Base-by-base conservation (phyloP, 2,888 invertebrate species). In the Cremastobaeus sp. region DNA sequence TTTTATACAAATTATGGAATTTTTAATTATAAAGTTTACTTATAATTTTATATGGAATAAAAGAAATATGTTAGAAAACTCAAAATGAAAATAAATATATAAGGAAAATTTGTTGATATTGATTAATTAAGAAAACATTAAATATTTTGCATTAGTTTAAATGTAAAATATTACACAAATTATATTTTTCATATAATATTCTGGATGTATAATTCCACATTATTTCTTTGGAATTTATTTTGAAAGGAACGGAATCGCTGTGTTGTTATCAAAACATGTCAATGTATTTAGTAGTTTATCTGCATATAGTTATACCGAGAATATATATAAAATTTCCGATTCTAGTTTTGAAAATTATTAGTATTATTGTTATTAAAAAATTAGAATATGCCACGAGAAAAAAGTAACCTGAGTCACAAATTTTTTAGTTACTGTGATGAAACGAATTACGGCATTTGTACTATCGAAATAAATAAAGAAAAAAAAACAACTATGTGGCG, bases 351-450 rank as follows among this genome's bases (percentile, higher is more conserved):
- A 30, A 8, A 30, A n/a, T n/a, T n/a, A n/a, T n/a, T 30, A 6
- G 9, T 30, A 8, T 30, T 30, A 5, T 6, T 30, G 30, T 30
- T 30, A 5, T 6, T 9, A 2, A 30, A 5, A 30, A 30, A 30
- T 30, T n/a, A 30, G 2, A 35, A 12, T 21, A 43, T 43, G 41
- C 20, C 21, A 9, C 41, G 41, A 43, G 41, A 43, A 43, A 43
- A 43, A 11, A 43, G 21, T 43, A 43, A 43, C 12, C 41, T 11
- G 3, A 4, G 20, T 8, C 9, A 21, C 11, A 45, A 28, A 2
- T 48, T 32, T 48, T 32, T 48, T 11, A 48, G 32, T 12, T 34
- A 48, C 20, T 48, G 11, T 34, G 6, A 11, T 4, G 2, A 17
- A 17, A 34, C 3, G 2, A 5, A 34, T 34, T 48, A 34, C 6